Evolutionary conservation across 1,140 invertebrate genomes (phyloP), one percentile per base, ranked within the genome.

Genomic region (Aphelinus certus): DNA sequence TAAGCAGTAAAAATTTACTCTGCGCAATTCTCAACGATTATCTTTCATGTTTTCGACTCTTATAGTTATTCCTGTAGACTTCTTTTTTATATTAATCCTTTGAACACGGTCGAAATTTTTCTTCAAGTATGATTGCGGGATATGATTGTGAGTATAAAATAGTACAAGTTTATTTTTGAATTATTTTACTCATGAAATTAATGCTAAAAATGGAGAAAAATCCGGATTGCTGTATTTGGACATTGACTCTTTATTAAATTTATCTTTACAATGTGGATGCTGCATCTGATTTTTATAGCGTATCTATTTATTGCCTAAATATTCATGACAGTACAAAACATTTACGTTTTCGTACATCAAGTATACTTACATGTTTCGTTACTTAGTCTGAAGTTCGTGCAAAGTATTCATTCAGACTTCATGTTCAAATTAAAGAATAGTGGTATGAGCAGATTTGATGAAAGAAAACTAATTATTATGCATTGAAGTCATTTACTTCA

Each of bases 121-220:
- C 9, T 0, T 71, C 63, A 63, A 71, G 63, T 63, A 9, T 43
- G 1, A 63, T 60, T 71, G 55, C 5, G 48, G 70, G 53, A 64
- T 57, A 72, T 64, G 61, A 72, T 71, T 9, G 46, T 63, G 10
- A n/a, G 9, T 51, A 72, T 72, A 72, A 64, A 72, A 72, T 64
- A 64, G 64, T 64, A 72, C 45, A 51, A 56, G 51, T 57, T 64
- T 64, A 72, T 48, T 55, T 43, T 46, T 26, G n/a, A 61, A 61
- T 53, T 51, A 61, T 51, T 70, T 3, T 57, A 42, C 26, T 47
- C 51, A 61, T 61, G 53, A 51, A 61, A 61, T 51, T 5, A 61
- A 58, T 70, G 58, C 68, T 60, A n/a, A 51, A 58, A 70, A 43
- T 61, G n/a, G 7, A 26, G 26, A 26, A 26, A 26, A 26, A 26